A percentile compares a stretch with the other conserved stretches of the same genome.
These are phyloP conservation scores for Platysternon megacephalum DNA, from an alignment of 2,113 vertebrate genomes.

Conservation along the genomic window DNA sequence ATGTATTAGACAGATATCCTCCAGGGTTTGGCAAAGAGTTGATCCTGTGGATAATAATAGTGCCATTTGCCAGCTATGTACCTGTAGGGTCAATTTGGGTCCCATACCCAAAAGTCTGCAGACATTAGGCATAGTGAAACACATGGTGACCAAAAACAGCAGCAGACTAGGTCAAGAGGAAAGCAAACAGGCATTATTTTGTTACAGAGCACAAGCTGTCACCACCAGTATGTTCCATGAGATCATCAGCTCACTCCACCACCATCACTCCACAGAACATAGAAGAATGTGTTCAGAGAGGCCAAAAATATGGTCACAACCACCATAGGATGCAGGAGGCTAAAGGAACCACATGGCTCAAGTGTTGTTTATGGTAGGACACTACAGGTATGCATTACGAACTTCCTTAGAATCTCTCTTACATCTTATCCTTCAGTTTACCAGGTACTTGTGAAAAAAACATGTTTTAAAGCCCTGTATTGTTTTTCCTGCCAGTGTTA, in stretches of 20 bases:
- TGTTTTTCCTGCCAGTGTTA: not conserved
- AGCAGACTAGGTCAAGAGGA: not conserved
- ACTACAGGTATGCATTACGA: not conserved
- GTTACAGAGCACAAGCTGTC: not conserved
- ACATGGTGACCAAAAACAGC: not conserved
- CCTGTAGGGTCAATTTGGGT: not conserved
- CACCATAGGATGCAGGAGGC: not conserved
- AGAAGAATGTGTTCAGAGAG: not conserved
- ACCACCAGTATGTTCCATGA: not conserved
- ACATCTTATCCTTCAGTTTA: not conserved
- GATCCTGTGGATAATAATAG: too few species aligned
- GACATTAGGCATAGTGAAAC: not conserved
- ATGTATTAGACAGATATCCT: not conserved
- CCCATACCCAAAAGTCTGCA: not conserved
- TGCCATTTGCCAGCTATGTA: not conserved
- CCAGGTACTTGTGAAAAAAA: not conserved
- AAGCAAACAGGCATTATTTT: not conserved
- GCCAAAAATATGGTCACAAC: not conserved
- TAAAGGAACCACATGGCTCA: not conserved
- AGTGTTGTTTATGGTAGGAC: not conserved
- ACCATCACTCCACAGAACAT: not conserved
- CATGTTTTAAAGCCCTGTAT: not conserved
- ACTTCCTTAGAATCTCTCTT: not conserved
- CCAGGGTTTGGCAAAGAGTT: too few species aligned
- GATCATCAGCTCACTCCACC: not conserved